Percentiles rank a stretch among this genome's conserved stretches.
Conservation (phyloP, 2,888 invertebrate genomes). For the Aromia moschata region DNA sequence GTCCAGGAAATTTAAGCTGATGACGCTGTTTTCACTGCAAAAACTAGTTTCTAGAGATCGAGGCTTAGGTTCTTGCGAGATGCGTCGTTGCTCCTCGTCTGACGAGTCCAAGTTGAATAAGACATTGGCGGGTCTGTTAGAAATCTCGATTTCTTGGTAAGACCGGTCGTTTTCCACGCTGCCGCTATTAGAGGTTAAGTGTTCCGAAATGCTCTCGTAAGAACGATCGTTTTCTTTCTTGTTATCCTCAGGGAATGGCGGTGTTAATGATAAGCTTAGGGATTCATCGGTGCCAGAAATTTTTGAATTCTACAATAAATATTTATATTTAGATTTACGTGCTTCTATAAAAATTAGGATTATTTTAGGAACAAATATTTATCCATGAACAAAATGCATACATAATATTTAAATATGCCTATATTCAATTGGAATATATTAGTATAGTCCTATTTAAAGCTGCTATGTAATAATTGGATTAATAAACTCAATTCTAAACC, state of each 20-base stretch:
- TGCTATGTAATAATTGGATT: no score
- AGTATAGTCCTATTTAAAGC: no score
- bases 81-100: slow-evolving; percentile 40
- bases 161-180: slow-evolving; percentile 61
- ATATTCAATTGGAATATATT: no score
- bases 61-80: slow-evolving; percentile 49
- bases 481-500: not conserved
- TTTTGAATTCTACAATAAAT: slow-evolving; percentile 25
- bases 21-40: slow-evolving; percentile 46
- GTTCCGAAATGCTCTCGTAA: slow-evolving; percentile 49
- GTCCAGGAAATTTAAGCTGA: slow-evolving; percentile 47
- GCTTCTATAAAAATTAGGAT: no score
- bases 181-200: slow-evolving; percentile 42
- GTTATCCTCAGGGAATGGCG: slow-evolving; percentile 40
- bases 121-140: slow-evolving; percentile 46
- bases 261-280: slow-evolving; percentile 41
- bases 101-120: slow-evolving; percentile 35
- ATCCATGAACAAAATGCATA: no score
- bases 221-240: slow-evolving; percentile 28
- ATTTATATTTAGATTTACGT: slow-evolving; percentile 26
- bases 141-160: slow-evolving; percentile 59
- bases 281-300: slow-evolving; percentile 33
- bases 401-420: no score
- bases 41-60: slow-evolving; percentile 47
- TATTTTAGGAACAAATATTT: no score